Base-by-base conservation (phyloP, 2,113 vertebrate species). In the Colossoma macropomum region DNA sequence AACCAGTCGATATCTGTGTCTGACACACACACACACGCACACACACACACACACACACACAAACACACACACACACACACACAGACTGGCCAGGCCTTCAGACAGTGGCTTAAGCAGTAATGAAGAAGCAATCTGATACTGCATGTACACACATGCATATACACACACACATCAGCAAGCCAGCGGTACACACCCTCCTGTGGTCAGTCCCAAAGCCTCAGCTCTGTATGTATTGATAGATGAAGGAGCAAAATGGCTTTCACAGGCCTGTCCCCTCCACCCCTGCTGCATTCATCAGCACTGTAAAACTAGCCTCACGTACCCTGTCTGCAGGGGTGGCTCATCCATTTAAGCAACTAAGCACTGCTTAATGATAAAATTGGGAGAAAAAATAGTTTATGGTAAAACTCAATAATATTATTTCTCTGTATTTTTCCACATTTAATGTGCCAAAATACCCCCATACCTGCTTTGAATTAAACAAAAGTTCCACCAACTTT, bases 161-260 rank as follows among this genome's bases (percentile, higher is more conserved):
- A 70, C 27, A 70, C 72, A 75, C 48, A 52, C 50, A 75, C 48
- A 54, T 34, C 27, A 75, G 28, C 41, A 70, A 70, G 68, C 38
- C 68, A 45, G 11, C 4, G 9, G 11, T 45, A 19, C 62, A 80
- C 70, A 50, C 72, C 30, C 54, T 25, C 59, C 69, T 69, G n/a
- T 66, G 74, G 65, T n/a, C 52, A 16, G 21, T 82, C 27, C 52
- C 72, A 60, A 48, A 65, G 50, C 73, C 66, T 65, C 54, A 84
- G 81, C n/a, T 68, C 82, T 77, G 76, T 82, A 88, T 82, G 59
- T 54, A 82, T 81, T 91, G 90, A 93, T 89, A 83, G 83, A 93
- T 89, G 88, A 88, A 84, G 68, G 90, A 83, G 85, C 83, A 73
- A 48, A 90, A 69, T 79, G 82, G 80, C 81, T 86, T 73, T 89